Conservation (phyloP, 2,888 invertebrate species). For the Apantesis nais region DNA sequence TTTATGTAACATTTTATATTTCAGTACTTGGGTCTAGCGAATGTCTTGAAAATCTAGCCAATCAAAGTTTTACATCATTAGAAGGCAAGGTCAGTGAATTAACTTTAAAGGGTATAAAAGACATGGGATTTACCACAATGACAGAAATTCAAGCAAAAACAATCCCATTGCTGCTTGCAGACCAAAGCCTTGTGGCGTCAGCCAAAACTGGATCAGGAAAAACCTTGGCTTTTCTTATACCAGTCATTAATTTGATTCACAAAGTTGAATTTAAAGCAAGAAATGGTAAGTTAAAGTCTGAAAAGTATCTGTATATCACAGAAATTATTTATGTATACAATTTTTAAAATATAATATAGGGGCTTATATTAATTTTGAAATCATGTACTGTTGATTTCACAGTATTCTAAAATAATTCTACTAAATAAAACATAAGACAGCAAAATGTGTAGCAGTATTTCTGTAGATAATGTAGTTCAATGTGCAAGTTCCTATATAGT, state of each 20-base stretch:
- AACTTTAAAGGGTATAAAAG: conserved; percentile 92
- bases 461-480: too few species aligned
- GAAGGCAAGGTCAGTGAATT: conserved; percentile 91
- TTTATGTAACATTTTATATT: too few species aligned
- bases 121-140: conserved; percentile 98
- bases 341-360: too few species aligned
- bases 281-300: conserved; percentile 88
- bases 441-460: too few species aligned
- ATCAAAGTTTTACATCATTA: conserved; percentile 85
- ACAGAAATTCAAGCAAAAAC: conserved; percentile 97
- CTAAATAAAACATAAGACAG: too few species aligned
- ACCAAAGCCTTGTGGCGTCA: conserved; percentile 96
- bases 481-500: too few species aligned
- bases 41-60: conserved; percentile 86
- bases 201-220: conserved; percentile 99
- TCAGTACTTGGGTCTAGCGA: conserved; percentile 88
- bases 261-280: conserved; percentile 96
- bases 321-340: background rate
- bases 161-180: conserved; percentile 95
- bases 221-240: conserved; percentile 97
- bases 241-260: conserved; percentile 96
- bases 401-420: too few species aligned
- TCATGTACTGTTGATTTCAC: too few species aligned
- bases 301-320: background rate
- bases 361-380: too few species aligned